Conservation (phyloP, 2,888 invertebrate genomes). For the Drosophila kokeensis region DNA sequence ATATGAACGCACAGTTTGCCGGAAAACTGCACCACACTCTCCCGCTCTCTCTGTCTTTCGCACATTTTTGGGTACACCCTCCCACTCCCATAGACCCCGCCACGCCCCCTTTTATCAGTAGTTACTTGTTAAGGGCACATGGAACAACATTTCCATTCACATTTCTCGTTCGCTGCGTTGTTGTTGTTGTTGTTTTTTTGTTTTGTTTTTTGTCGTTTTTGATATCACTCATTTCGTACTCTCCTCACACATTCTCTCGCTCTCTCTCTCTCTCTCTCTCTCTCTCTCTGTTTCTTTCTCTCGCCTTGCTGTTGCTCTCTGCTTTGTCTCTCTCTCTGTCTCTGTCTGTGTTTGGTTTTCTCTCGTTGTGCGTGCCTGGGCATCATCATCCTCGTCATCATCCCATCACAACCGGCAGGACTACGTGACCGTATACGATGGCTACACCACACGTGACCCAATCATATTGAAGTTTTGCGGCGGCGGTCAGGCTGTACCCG, state of each 20-base stretch:
- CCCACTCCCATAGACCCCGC: background rate
- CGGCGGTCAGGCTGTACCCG: conserved; percentile 93
- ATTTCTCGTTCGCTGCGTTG: conserved; percentile 58
- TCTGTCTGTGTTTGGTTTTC: conserved; percentile 15
- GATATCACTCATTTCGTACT: conserved; percentile 71
- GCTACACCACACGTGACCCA: conserved; percentile 94
- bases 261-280: conserved; percentile 29
- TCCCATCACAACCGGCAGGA: conserved; percentile 86
- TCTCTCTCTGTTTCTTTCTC: conserved; percentile 18
- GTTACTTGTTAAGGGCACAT: conserved; percentile 54
- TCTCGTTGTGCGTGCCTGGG: conserved; percentile 15
- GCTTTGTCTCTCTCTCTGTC: conserved; percentile 22
- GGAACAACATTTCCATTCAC: conserved; percentile 64
- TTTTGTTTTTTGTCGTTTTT: conserved; percentile 18
- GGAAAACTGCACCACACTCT: conserved; percentile 27
- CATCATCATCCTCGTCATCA: conserved; percentile 8
- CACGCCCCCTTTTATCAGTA: conserved; percentile 2
- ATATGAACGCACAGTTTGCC: conserved; percentile 50
- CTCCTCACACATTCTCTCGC: conserved; percentile 65
- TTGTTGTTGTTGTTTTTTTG: background rate
- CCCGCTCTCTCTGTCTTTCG: background rate
- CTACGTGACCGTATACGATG: conserved; percentile 95
- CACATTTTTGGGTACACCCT: conserved; percentile 29
- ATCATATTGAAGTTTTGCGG: conserved; percentile 95
- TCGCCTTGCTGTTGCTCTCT: conserved; percentile 32